Percentiles rank a stretch among this genome's conserved stretches.
Evolutionary conservation across 2,797 vertebrate genomes (phyloP).

Genomic region (Acanthurus leucopareius): DNA sequence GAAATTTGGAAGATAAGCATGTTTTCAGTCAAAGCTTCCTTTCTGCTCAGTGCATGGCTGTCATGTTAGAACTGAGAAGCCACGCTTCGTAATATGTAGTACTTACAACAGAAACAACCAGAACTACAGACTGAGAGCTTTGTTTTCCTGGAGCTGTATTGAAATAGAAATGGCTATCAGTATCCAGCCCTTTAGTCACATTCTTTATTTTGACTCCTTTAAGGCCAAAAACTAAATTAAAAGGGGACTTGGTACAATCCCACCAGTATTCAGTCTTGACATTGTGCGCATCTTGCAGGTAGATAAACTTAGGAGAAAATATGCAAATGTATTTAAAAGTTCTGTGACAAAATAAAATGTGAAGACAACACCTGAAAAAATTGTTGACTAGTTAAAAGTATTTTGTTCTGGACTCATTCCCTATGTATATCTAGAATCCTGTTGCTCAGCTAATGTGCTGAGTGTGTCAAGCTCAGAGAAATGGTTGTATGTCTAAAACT

Average conservation of each 20-base stretch:
- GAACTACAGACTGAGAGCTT: background rate
- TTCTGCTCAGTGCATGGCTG: background rate
- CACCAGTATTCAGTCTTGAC: background rate
- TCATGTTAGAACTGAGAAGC: background rate
- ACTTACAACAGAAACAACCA: background rate
- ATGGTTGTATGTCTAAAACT: slow-evolving; percentile 62
- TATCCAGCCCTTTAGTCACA: background rate
- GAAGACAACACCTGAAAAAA: no score
- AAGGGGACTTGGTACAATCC: background rate
- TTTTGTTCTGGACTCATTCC: no score
- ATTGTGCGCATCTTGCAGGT: background rate
- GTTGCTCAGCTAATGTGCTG: background rate
- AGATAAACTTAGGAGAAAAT: background rate
- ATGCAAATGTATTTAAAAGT: background rate
- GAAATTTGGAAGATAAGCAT: no score
- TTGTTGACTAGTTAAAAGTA: no score
- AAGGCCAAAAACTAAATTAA: slow-evolving; percentile 10
- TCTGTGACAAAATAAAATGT: no score
- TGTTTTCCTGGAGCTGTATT: background rate
- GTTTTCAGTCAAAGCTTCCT: background rate
- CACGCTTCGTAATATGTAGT: background rate
- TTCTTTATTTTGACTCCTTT: background rate
- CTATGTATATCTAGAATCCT: background rate
- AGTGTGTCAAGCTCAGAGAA: slow-evolving; percentile 45
- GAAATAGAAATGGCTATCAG: background rate